Conservation (phyloP, 2,888 invertebrate species). For the Phymatocera aterrima region DNA sequence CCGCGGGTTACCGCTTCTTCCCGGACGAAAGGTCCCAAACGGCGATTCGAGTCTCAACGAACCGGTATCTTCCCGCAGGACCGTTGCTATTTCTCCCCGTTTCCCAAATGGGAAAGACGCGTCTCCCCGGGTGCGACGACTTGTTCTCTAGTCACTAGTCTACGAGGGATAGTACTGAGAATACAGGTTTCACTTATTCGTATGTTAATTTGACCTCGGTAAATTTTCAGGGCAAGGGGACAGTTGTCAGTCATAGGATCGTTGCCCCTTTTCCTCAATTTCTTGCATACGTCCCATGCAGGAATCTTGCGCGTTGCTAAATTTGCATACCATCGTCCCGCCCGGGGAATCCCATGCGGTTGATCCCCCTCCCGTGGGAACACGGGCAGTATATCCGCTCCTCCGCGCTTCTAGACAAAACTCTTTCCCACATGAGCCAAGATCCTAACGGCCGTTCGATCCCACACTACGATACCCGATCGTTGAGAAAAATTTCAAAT, state of each 20-base stretch:
- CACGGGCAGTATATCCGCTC: slow-evolving; percentile 1
- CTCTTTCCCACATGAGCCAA: neutral
- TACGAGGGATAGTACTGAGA: slow-evolving; percentile 54
- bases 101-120: slow-evolving; percentile 49
- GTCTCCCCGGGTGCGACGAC: slow-evolving; percentile 45
- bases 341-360: slow-evolving; percentile 43
- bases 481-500: neutral
- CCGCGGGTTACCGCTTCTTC: slow-evolving; percentile 46
- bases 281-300: slow-evolving; percentile 49
- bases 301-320: slow-evolving; percentile 45
- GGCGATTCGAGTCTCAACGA: slow-evolving; percentile 63
- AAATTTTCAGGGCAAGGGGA: slow-evolving; percentile 35
- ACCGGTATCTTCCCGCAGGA: slow-evolving; percentile 73
- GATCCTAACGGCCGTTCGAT: slow-evolving; percentile 18
- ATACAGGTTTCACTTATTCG: slow-evolving; percentile 71
- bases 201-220: slow-evolving; percentile 68
- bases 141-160: slow-evolving; percentile 52
- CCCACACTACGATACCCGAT: neutral
- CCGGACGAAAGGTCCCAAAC: slow-evolving; percentile 69
- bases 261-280: slow-evolving; percentile 6
- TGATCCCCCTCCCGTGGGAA: slow-evolving; percentile 35
- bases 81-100: slow-evolving; percentile 62
- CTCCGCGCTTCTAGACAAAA: neutral
- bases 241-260: neutral
- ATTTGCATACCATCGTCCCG: slow-evolving; percentile 74